phyloP scores from a whole-genome alignment of 2,888 invertebrate genomes.

The Neoascia interrupta region DNA sequence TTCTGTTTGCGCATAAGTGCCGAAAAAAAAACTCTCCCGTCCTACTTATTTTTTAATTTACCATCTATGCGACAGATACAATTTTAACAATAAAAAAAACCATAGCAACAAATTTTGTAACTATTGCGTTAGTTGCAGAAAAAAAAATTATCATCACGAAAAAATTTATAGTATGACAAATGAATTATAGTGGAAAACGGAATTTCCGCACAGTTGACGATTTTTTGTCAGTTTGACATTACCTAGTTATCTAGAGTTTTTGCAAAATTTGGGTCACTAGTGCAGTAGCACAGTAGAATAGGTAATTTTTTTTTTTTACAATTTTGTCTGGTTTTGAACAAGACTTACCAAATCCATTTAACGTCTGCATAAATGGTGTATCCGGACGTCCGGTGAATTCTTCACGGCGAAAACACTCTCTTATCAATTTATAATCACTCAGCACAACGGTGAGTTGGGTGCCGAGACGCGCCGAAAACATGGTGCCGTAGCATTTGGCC shows the following conservation, averaged over 20 bases:
- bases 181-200: too few relatives aligned
- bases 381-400: slow-evolving; percentile 93
- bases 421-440: slow-evolving; percentile 91
- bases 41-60: slow-evolving; percentile 6
- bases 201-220: too few relatives aligned
- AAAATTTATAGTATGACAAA: too few relatives aligned
- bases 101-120: slow-evolving; percentile 9
- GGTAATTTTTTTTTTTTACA: not conserved
- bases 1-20: not conserved
- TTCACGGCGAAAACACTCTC: slow-evolving; percentile 91
- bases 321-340: slow-evolving; percentile 3
- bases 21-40: not conserved
- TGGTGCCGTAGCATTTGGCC: slow-evolving; percentile 88
- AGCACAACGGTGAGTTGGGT: slow-evolving; percentile 91
- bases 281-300: slow-evolving; percentile 23
- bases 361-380: slow-evolving; percentile 90
- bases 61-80: not conserved
- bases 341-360: slow-evolving; percentile 93
- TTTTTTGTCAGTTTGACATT: not conserved
- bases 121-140: not conserved
- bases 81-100: too few relatives aligned
- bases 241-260: not conserved
- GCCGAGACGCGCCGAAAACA: slow-evolving; percentile 91
- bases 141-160: too few relatives aligned
- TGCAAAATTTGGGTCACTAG: slow-evolving; percentile 40